Evolutionary conservation across 1,140 invertebrate species (phyloP), one percentile per base, ranked within the genome.

Genomic region (Ceratosolen solmsi): DNA sequence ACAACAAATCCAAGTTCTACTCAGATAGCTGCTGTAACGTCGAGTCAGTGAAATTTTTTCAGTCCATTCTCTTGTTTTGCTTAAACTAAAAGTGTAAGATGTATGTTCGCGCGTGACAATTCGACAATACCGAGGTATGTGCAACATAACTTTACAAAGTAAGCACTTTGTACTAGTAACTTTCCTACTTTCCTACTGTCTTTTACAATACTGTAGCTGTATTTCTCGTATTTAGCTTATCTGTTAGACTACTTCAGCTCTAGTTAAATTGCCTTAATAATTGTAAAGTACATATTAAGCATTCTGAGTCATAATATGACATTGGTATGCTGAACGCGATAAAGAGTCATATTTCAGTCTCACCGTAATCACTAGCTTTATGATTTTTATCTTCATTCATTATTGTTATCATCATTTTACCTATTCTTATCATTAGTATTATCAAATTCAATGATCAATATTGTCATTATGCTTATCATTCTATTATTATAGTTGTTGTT

Each of bases 81-180:
- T 22, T 11, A 20, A 36, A 3, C 25, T 5, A 8, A 58, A 8
- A 3, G 15, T 65, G 60, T 1, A 8, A 36, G 13, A 65, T 11
- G 15, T 38, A 8, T n/a, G 8, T 2, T 8, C n/a, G 41, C 36
- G 70, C 22, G 22, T 46, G 4, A 70, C n/a, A 41, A 41, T 8
- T 49, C 70, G 41, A 27, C 30, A 22, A 8, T 17, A 1, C 3
- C 9, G 2, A 25, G 70, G 63, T 15, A 63, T 41, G 51, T 58
- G 68, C 38, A 54, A 72, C 36, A 54, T 9, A 17, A 22, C 8
- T 11, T 65, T 71, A 5, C 46, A 78, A 38, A 79, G 68, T 71
- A 79, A 70, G 60, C 68, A 58, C 33, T 58, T 60, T 7, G 51
- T 38, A 54, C 7, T 46, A n/a, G 9, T 27, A 30, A 17, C 41